Conservation (phyloP, 2,113 vertebrate genomes). For the Notarius lentiginosus region DNA sequence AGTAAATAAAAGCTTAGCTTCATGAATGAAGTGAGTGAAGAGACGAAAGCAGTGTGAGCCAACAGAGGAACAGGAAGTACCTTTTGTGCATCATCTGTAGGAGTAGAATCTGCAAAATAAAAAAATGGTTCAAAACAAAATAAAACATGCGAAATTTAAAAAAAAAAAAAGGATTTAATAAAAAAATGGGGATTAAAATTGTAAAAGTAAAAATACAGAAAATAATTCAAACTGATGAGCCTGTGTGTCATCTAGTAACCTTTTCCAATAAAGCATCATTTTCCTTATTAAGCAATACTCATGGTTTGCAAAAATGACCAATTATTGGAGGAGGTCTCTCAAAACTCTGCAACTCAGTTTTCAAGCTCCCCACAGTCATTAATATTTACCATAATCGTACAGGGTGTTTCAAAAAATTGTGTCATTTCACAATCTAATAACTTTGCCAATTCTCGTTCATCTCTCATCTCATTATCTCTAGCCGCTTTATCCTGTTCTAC, state of each 20-base stretch:
- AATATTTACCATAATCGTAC: background rate
- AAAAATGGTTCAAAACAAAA: constrained; percentile 46
- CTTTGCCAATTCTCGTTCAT: too few relatives aligned
- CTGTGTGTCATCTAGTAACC: background rate
- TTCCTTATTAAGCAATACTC: background rate
- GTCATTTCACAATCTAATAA: too few relatives aligned
- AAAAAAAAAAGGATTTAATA: constrained; percentile 22
- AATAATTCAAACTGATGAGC: background rate
- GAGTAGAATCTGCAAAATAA: constrained; percentile 77
- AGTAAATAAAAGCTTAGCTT: background rate
- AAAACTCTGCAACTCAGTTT: background rate
- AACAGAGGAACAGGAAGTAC: constrained; percentile 67
- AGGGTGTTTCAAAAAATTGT: background rate
- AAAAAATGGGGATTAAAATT: background rate
- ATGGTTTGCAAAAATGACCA: background rate
- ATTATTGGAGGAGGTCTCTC: background rate
- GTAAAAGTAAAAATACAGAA: background rate
- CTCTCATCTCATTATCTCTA: too few relatives aligned
- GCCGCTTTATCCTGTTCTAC: too few relatives aligned
- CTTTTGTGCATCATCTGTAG: constrained; percentile 72
- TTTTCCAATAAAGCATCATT: background rate
- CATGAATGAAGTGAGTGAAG: constrained; percentile 40
- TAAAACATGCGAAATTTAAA: constrained; percentile 30
- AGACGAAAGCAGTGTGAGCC: constrained; percentile 51
- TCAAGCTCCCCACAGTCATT: background rate